Evolutionary conservation across 2,113 vertebrate genomes (phyloP), one percentile per base, ranked within the genome.

Genomic region (Nipponia nippon): DNA sequence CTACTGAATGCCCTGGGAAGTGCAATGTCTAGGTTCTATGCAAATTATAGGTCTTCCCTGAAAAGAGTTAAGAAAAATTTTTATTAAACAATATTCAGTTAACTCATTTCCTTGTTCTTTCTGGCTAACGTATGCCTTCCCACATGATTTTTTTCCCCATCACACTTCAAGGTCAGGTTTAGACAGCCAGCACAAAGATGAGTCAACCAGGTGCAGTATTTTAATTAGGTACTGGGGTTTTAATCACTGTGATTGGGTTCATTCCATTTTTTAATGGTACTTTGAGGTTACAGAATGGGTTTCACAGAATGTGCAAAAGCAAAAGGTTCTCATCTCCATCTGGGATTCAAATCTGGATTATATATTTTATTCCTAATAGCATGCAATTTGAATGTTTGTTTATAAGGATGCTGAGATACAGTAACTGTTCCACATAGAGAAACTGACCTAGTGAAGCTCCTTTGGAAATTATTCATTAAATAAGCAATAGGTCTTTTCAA

Each of bases 311-410:
- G n/a, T 65, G 76, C 59, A 91, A 84, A 94, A 95, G 30, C 46
- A 96, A 88, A 90, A 97, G 36, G 53, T 91, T 96, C 50, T 63
- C 42, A 44, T 71, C 66, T 95, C 75, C 93, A 72, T 93, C 92
- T 89, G 91, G 63, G 61, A 85, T 62, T 91, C 42, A 96, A 95
- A 94, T 93, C 46, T 97, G 89, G 88, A 91, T 92, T 89, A 84
- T 72, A 10, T 29, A 49, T 82, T 92, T 91, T 76, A 85, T 87
- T 82, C 36, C 49, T 87, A 49, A 58, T 46, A 84, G 19, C 36
- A 69, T 40, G 16, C 36, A 82, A 53, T 83, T 69, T 79, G 69
- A 73, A 75, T 70, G 30, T 46, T 88, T 90, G 38, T 38, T 87
- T 89, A 66, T 52, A 49, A 84, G 47, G 52, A 75, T 53, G 34